Evolutionary conservation across 2,113 vertebrate genomes (phyloP), one percentile per base, ranked within the genome.

Genomic region (Pachypanchax playfairii): DNA sequence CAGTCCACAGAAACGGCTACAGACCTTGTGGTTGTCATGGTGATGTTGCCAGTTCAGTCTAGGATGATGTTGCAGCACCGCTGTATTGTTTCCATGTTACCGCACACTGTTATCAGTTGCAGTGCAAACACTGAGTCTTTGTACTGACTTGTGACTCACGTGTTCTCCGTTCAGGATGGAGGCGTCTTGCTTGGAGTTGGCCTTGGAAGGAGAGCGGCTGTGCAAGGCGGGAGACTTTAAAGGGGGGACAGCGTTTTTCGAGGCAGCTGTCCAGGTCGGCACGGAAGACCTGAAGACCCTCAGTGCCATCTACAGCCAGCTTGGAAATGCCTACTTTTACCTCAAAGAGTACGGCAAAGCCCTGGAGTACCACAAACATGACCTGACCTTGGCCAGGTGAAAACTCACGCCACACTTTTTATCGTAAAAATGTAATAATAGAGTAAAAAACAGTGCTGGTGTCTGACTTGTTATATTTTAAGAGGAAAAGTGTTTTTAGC

Each of bases 261-360:
- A 99, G 85, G 96, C 96, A 0, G 97, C 97, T 0, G 96, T 99
- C 46, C 95, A 98, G 75, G 95, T 98, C 36, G 97, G 97, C 41
- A 99, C 97, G 0, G 97, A 98, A 80, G 97, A 99, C 80, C 86
- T 98, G 77, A 96, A 97, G 91, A 99, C 97, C 0, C 93, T 99
- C 63, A 98, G 96, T 53, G 97, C 97, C 89, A 97, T 98, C 90
- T 99, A 99, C 89, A 99, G 97, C 85, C 97, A 99, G 84, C 91
- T 99, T 78, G 97, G 97, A 54, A 99, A 98, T 0, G 96, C 96
- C 33, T 99, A 98, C 84, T 99, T 98, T 88, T 98, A 98, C 87
- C 91, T 99, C 49, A 98, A 98, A 83, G 96, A 99, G 82, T 96
- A 95, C 0, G 88, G 93, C 29, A 96, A 95, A 46, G 97, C 97